A percentile compares a stretch with the other conserved stretches of the same genome.
These are phyloP conservation scores for Dicycla oo DNA, from an alignment of 2,888 invertebrate species.

Conservation along the genomic window DNA sequence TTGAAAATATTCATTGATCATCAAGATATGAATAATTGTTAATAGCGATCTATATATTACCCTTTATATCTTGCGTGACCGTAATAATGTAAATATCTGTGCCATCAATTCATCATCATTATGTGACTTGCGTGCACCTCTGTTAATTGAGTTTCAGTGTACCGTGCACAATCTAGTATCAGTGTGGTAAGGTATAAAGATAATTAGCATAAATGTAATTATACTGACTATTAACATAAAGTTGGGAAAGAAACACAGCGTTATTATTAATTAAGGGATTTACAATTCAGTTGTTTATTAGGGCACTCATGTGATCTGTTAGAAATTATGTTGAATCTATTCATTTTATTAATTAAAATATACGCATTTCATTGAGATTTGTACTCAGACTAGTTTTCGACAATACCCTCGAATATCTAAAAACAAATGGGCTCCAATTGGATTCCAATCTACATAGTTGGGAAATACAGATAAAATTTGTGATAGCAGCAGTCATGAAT, in stretches of 20 bases:
- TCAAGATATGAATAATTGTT: not conserved
- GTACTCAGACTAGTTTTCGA: not conserved
- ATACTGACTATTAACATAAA: not conserved
- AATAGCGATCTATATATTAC: not conserved
- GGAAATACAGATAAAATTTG: not conserved
- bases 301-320: not conserved
- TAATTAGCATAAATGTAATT: constrained; percentile 18
- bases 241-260: not conserved
- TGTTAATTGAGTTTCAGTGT: constrained; percentile 58
- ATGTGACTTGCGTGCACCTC: constrained; percentile 18
- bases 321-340: not conserved
- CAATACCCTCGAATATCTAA: not conserved
- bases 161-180: constrained; percentile 25
- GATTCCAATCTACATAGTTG: not conserved
- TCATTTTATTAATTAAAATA: too few species aligned
- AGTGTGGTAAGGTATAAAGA: not conserved
- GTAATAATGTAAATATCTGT: not conserved
- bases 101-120: not conserved
- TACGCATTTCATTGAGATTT: too few species aligned
- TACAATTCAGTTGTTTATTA: not conserved
- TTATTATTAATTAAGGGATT: not conserved
- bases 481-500: not conserved
- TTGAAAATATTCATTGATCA: not conserved
- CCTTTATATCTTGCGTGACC: not conserved
- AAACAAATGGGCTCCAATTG: not conserved